Evolutionary conservation across 2,797 vertebrate species (phyloP).

Genomic region (Heterohyrax brucei): DNA sequence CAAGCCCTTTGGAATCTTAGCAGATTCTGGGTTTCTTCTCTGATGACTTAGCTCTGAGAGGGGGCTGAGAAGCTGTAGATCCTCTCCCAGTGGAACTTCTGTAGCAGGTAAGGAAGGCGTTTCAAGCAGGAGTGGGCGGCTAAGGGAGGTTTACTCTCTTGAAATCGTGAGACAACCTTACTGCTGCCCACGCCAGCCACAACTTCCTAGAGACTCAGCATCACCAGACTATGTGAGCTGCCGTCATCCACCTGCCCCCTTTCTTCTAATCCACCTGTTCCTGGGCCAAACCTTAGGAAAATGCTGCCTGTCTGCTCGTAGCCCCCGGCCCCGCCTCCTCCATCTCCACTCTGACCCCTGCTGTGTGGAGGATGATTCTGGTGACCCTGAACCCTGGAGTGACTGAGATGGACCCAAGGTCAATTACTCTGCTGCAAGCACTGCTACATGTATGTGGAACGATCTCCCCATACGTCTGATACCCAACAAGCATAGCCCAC

Average conservation of each 20-base stretch:
- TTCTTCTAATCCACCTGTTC: not conserved
- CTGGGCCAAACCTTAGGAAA: not conserved
- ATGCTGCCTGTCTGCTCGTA: not conserved
- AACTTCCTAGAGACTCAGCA: not conserved
- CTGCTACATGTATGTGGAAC: not conserved
- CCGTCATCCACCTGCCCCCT: not conserved
- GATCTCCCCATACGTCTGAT: not conserved
- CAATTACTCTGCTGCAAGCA: not conserved
- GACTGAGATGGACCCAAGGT: not conserved
- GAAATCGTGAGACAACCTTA: not conserved
- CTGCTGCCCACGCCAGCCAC: not conserved
- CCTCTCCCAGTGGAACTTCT: not conserved
- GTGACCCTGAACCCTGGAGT: constrained; percentile 16
- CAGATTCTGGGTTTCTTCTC: constrained; percentile 3
- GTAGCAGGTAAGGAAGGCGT: not conserved
- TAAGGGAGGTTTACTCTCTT: not conserved
- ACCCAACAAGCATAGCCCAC: not conserved
- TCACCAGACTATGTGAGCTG: not conserved
- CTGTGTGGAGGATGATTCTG: not conserved
- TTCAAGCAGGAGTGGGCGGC: not conserved
- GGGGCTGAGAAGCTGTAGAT: not conserved
- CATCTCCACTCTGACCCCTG: not conserved
- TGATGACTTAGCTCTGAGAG: not conserved
- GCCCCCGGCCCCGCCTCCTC: not conserved
- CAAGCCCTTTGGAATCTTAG: constrained; percentile 15